phyloP scores from a whole-genome alignment of 1,140 invertebrate genomes.

The Drosophila novamexicana region DNA sequence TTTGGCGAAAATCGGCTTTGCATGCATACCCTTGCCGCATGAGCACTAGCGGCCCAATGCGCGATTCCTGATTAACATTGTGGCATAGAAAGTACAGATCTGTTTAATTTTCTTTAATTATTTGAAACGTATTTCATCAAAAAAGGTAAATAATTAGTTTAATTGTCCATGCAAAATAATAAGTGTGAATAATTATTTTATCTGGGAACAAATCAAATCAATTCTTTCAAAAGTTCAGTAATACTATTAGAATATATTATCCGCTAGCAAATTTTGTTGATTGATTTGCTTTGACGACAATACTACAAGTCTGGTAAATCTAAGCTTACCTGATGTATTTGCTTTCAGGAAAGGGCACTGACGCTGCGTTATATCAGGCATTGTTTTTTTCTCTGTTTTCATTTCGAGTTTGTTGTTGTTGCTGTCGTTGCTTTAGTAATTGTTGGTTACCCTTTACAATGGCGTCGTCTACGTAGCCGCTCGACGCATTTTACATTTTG shows the following conservation, averaged over 20 bases:
- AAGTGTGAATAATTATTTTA: no score
- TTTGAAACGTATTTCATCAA: no score
- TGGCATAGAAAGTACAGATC: not conserved
- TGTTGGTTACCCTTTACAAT: conserved; percentile 32
- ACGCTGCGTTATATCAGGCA: not conserved
- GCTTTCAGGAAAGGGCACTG: not conserved
- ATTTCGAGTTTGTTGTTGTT: not conserved
- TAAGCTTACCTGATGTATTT: no score
- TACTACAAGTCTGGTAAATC: no score
- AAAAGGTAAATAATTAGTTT: no score
- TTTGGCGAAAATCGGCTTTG: conserved; percentile 1
- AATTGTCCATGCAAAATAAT: no score
- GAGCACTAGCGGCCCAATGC: not conserved
- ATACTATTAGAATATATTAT: no score
- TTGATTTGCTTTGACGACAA: no score
- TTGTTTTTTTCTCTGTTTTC: not conserved
- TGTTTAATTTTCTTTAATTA: no score
- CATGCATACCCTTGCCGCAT: conserved; percentile 12
- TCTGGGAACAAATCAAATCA: no score
- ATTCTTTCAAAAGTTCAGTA: no score
- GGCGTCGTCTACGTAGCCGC: conserved; percentile 9
- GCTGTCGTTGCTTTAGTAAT: conserved; percentile 26
- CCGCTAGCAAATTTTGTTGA: no score
- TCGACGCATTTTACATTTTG: conserved; percentile 55
- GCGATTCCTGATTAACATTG: not conserved